Percentiles rank a stretch among this genome's conserved stretches.
Conservation (phyloP, 2,888 invertebrate genomes). For the Omphaloscelis lunosa region DNA sequence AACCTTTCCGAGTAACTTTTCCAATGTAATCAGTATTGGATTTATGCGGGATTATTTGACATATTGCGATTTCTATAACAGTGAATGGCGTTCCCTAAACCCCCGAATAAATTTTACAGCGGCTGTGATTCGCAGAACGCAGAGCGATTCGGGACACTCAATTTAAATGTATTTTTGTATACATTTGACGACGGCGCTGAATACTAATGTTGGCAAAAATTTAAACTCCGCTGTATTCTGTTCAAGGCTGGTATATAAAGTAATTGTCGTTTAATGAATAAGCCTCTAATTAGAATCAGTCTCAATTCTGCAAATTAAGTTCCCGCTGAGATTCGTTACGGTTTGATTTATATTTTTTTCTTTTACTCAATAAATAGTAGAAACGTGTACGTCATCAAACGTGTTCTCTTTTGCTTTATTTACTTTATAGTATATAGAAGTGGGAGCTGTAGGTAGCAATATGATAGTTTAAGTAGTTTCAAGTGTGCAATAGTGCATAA, state of each 20-base stretch:
- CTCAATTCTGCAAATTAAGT: slow-evolving; percentile 48
- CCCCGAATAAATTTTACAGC: slow-evolving; percentile 47
- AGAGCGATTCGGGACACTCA: slow-evolving; percentile 53
- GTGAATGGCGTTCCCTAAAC: slow-evolving; percentile 24
- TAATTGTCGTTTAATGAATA: slow-evolving; percentile 61
- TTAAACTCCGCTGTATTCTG: slow-evolving; percentile 48
- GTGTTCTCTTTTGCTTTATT: slow-evolving; percentile 32
- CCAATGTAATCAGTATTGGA: slow-evolving; percentile 39
- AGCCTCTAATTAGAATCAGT: slow-evolving; percentile 56
- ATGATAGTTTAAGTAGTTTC: slow-evolving; percentile 27
- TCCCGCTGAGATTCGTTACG: slow-evolving; percentile 44
- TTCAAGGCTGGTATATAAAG: slow-evolving; percentile 54
- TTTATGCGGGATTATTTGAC: slow-evolving; percentile 33
- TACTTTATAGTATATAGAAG: slow-evolving; percentile 17
- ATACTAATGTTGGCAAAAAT: slow-evolving; percentile 61
- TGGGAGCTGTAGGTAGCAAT: background rate
- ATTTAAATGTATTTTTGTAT: slow-evolving; percentile 60
- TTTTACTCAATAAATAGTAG: slow-evolving; percentile 35
- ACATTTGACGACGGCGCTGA: slow-evolving; percentile 53
- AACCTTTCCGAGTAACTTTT: slow-evolving; percentile 24
- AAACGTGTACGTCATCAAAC: slow-evolving; percentile 11
- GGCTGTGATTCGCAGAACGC: slow-evolving; percentile 37
- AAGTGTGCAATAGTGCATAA: slow-evolving; percentile 45
- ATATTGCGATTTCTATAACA: slow-evolving; percentile 48
- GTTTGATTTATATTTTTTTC: slow-evolving; percentile 42